A percentile compares a stretch with the other conserved stretches of the same genome.
Evolutionary conservation across 2,888 invertebrate genomes (phyloP).

Genomic region (Alcis repandata): DNA sequence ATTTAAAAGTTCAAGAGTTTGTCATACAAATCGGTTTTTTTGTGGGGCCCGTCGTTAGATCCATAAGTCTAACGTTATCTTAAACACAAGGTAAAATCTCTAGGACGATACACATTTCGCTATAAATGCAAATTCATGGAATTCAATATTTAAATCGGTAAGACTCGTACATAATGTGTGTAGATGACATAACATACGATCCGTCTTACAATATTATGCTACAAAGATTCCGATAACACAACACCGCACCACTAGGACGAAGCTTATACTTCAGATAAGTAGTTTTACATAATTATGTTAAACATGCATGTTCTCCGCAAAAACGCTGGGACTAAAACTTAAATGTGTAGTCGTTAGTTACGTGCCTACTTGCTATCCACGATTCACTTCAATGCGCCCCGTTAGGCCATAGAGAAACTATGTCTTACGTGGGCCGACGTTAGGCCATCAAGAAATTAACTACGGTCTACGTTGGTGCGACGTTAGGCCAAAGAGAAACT

Average conservation of each 20-base stretch:
- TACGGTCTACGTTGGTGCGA: not conserved
- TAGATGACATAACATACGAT: constrained; percentile 49
- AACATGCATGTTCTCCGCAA: constrained; percentile 31
- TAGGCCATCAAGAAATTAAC: not conserved
- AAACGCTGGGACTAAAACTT: constrained; percentile 17
- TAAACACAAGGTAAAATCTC: constrained; percentile 84
- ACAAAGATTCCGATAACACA: constrained; percentile 72
- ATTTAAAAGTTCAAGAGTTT: constrained; percentile 46
- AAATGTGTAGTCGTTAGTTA: constrained; percentile 42
- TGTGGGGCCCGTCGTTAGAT: constrained; percentile 70
- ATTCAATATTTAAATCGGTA: constrained; percentile 80
- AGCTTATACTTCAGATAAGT: constrained; percentile 33
- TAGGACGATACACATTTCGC: constrained; percentile 85
- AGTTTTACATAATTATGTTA: constrained; percentile 22
- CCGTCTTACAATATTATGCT: constrained; percentile 83
- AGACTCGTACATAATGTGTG: constrained; percentile 58
- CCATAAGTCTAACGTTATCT: constrained; percentile 77
- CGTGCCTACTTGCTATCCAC: constrained; percentile 39
- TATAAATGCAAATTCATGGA: constrained; percentile 87
- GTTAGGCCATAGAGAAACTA: not conserved
- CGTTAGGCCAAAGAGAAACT: not conserved
- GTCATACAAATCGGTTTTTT: constrained; percentile 72
- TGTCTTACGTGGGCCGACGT: not conserved
- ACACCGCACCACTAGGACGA: constrained; percentile 57
- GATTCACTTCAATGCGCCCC: constrained; percentile 20